Evolutionary conservation across 92 coral and sea anemone genomes (phyloP).

Genomic region (Phymanthus crucifer): DNA sequence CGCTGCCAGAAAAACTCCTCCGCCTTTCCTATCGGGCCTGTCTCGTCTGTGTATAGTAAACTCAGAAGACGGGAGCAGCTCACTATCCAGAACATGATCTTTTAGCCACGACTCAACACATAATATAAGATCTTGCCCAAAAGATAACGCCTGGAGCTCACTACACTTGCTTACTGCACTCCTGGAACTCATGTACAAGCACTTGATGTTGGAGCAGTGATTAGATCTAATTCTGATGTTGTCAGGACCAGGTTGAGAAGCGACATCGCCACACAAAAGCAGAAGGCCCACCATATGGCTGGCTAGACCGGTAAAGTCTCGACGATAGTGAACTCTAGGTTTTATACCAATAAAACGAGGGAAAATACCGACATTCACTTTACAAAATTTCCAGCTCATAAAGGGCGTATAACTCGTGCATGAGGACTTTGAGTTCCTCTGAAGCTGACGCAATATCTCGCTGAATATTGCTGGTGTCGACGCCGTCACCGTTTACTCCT

Average conservation of each 20-base stretch:
- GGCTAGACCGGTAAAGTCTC: background rate
- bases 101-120: slow-evolving; percentile 28
- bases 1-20: slow-evolving; percentile 34
- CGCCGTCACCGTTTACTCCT: background rate
- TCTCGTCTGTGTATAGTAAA: slow-evolving; percentile 44
- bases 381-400: background rate
- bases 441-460: background rate
- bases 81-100: slow-evolving; percentile 23
- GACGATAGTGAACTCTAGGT: background rate
- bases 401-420: background rate
- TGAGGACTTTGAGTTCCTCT: background rate
- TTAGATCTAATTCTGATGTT: background rate
- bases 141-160: background rate
- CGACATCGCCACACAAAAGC: background rate
- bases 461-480: background rate
- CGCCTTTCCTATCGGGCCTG: slow-evolving; percentile 30
- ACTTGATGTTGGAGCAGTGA: too few species aligned
- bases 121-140: background rate
- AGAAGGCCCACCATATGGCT: background rate
- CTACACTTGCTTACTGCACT: background rate
- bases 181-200: background rate
- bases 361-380: background rate
- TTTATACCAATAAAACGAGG: background rate
- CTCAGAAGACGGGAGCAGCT: slow-evolving; percentile 26
- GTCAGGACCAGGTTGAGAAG: background rate